phyloP scores from a whole-genome alignment of 2,113 vertebrate genomes.

The Neoarius graeffei region DNA sequence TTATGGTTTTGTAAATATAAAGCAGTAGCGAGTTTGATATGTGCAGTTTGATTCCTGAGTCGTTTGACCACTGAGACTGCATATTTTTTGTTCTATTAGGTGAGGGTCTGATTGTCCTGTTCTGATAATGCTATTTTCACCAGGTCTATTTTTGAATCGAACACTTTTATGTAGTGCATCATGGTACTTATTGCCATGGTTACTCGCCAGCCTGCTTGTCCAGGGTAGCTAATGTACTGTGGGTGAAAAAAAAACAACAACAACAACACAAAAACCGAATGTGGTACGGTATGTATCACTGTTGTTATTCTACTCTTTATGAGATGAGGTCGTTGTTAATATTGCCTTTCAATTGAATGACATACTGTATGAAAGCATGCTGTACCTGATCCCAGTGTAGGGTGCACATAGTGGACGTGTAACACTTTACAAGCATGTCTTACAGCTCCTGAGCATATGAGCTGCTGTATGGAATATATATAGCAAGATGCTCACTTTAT shows the following conservation, averaged over 20 bases:
- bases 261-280: background rate
- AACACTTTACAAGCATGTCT: background rate
- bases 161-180: constrained; percentile 35
- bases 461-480: background rate
- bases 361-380: background rate
- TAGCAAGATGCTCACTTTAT: background rate
- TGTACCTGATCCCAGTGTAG: background rate
- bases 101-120: constrained; percentile 3
- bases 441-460: background rate
- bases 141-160: constrained; percentile 35
- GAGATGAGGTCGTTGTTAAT: background rate
- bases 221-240: constrained; percentile 11
- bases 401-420: background rate
- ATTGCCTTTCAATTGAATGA: constrained; percentile 1
- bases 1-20: background rate
- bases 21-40: background rate
- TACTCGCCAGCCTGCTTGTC: constrained; percentile 19
- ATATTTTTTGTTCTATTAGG: background rate
- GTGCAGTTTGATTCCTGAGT: background rate
- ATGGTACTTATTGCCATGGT: constrained; percentile 30
- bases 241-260: background rate
- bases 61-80: background rate
- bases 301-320: constrained; percentile 2
- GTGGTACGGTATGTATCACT: constrained; percentile 17
- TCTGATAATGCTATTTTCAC: constrained; percentile 22